phyloP scores from a whole-genome alignment of 1,140 invertebrate species.

The Ylistrum balloti region DNA sequence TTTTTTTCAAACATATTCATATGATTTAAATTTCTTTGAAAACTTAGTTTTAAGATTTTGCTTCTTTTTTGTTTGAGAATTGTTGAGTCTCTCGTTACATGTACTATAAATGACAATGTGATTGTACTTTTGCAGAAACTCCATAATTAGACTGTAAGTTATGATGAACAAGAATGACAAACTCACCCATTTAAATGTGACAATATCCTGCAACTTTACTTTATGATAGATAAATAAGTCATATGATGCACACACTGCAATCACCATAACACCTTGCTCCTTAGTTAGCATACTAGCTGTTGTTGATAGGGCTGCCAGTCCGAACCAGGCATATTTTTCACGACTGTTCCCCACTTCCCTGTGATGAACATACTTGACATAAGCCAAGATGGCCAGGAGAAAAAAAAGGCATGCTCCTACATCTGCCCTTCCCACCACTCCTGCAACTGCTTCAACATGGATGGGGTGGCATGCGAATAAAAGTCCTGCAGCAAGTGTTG shows the following conservation, averaged over 20 bases:
- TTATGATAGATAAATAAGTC: conserved; percentile 85
- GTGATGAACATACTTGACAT: conserved; percentile 83
- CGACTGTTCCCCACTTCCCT: conserved; percentile 59
- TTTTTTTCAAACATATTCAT: too few species aligned
- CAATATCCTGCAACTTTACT: conserved; percentile 70
- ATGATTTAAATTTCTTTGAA: too few species aligned
- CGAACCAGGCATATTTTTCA: conserved; percentile 78
- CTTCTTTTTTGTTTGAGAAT: too few species aligned
- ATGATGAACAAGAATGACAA: not conserved
- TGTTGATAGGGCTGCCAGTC: conserved; percentile 71
- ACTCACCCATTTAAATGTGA: conserved; percentile 73
- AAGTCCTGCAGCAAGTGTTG: conserved; percentile 85
- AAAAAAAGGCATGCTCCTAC: conserved; percentile 92
- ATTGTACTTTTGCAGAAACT: too few species aligned
- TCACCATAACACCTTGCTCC: conserved; percentile 95
- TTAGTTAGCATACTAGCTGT: conserved; percentile 79
- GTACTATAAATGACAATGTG: not conserved
- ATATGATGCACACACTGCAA: conserved; percentile 93
- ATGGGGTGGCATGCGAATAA: conserved; percentile 84
- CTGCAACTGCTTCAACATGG: conserved; percentile 89
- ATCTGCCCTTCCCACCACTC: conserved; percentile 91
- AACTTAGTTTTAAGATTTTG: too few species aligned
- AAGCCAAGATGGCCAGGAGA: conserved; percentile 87
- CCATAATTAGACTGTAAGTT: too few species aligned
- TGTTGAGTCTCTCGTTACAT: not conserved